Evolutionary conservation across 2,888 invertebrate species (phyloP).

Genomic region (Heliconius erato): DNA sequence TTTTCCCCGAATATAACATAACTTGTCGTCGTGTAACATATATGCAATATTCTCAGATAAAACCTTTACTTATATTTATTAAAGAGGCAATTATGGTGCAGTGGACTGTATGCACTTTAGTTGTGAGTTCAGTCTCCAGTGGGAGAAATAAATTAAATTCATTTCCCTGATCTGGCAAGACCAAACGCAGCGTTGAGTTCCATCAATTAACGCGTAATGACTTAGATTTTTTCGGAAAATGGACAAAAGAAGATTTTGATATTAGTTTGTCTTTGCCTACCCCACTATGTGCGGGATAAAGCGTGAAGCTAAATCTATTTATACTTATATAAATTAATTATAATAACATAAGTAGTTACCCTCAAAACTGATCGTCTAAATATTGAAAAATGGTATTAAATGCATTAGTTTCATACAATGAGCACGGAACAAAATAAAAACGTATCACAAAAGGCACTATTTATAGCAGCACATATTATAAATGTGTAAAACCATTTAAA

Average conservation of each 20-base stretch:
- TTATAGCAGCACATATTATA: constrained; percentile 84
- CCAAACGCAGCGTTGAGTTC: not conserved
- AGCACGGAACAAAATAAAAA: constrained; percentile 77
- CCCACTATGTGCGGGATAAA: not conserved
- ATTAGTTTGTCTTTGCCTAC: not conserved
- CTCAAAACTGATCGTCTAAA: constrained; percentile 70
- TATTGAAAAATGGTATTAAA: constrained; percentile 81
- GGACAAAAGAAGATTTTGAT: no score
- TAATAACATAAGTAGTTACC: constrained; percentile 60
- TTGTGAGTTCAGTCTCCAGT: no score
- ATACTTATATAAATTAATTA: constrained; percentile 34
- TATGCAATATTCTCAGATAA: no score
- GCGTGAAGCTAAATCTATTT: not conserved
- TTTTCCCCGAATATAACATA: no score
- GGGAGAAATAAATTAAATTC: no score
- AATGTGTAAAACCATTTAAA: constrained; percentile 86
- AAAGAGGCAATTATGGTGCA: no score
- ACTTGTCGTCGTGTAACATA: no score
- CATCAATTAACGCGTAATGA: not conserved
- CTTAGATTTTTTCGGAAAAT: no score
- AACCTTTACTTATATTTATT: no score
- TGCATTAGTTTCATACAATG: constrained; percentile 84
- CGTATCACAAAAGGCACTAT: constrained; percentile 74
- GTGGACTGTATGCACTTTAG: no score
- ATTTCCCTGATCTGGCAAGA: no score